Percentiles rank a stretch among this genome's conserved stretches.
Evolutionary conservation across 2,888 invertebrate genomes (phyloP).

Genomic region (Conistra vaccinii): DNA sequence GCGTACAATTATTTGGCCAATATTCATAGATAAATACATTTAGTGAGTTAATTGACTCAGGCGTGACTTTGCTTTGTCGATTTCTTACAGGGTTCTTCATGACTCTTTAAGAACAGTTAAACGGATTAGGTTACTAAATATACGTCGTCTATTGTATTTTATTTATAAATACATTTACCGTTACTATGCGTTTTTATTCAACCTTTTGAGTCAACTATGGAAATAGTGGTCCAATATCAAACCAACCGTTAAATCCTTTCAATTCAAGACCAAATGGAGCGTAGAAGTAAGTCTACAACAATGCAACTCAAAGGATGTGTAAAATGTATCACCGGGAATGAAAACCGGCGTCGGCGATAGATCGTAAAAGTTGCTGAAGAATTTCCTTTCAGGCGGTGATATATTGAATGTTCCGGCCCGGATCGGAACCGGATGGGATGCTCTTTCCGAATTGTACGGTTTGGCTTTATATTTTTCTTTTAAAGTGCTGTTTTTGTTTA

Average conservation of each 20-base stretch:
- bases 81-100: too few relatives aligned
- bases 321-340: constrained; percentile 39
- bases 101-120: too few relatives aligned
- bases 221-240: neutral
- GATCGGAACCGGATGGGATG: constrained; percentile 49
- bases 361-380: constrained; percentile 51
- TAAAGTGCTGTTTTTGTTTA: constrained; percentile 45
- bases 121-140: too few relatives aligned
- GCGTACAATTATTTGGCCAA: too few relatives aligned
- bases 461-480: constrained; percentile 43
- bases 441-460: constrained; percentile 40
- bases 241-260: neutral
- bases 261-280: constrained; percentile 5
- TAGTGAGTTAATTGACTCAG: too few relatives aligned
- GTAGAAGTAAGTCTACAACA: neutral
- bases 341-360: constrained; percentile 41
- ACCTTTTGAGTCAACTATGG: neutral
- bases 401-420: constrained; percentile 65
- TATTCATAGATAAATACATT: too few relatives aligned
- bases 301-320: constrained; percentile 14
- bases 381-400: constrained; percentile 55
- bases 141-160: too few relatives aligned
- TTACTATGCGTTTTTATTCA: too few relatives aligned
- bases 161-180: too few relatives aligned
- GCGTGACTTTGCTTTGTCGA: too few relatives aligned